Conservation (phyloP, 1,140 invertebrate species). For the Drosophila micromelanica region DNA sequence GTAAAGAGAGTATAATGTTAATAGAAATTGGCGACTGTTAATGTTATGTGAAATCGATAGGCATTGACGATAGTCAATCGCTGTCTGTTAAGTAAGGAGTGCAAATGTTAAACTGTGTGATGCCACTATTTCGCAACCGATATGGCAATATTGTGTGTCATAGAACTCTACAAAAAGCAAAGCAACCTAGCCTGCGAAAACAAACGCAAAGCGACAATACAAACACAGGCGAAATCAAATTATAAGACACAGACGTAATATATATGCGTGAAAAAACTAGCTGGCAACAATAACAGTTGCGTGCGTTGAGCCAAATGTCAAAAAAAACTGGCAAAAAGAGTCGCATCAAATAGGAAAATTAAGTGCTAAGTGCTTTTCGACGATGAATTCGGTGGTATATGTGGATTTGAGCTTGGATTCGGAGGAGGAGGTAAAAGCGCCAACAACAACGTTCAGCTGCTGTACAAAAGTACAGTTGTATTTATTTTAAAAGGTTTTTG, state of each 20-base stretch:
- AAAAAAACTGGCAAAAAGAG: slow-evolving; percentile 35
- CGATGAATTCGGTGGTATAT: slow-evolving; percentile 68
- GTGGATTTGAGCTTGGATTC: slow-evolving; percentile 70
- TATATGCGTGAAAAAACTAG: slow-evolving; percentile 58
- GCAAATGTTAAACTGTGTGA: not conserved
- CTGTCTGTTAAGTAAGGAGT: not conserved
- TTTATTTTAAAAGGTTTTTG: slow-evolving; percentile 58
- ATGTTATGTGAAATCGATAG: not conserved
- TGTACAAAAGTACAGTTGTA: slow-evolving; percentile 79
- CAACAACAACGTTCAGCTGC: slow-evolving; percentile 26
- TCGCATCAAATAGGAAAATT: slow-evolving; percentile 49
- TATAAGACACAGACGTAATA: slow-evolving; percentile 48
- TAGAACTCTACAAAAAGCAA: slow-evolving; percentile 61
- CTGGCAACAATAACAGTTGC: slow-evolving; percentile 53
- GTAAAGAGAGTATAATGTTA: not conserved
- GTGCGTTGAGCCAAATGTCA: slow-evolving; percentile 50
- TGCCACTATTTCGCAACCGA: slow-evolving; percentile 22
- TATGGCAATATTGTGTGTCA: slow-evolving; percentile 34
- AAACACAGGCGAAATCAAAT: slow-evolving; percentile 53
- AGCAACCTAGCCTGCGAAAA: slow-evolving; percentile 51
- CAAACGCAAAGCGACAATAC: slow-evolving; percentile 65
- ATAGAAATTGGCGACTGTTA: not conserved
- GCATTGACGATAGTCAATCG: not conserved
- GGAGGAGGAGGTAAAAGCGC: slow-evolving; percentile 68
- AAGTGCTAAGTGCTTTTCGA: slow-evolving; percentile 36